phyloP scores from a whole-genome alignment of 2,888 invertebrate species.

The Dusona sp. region DNA sequence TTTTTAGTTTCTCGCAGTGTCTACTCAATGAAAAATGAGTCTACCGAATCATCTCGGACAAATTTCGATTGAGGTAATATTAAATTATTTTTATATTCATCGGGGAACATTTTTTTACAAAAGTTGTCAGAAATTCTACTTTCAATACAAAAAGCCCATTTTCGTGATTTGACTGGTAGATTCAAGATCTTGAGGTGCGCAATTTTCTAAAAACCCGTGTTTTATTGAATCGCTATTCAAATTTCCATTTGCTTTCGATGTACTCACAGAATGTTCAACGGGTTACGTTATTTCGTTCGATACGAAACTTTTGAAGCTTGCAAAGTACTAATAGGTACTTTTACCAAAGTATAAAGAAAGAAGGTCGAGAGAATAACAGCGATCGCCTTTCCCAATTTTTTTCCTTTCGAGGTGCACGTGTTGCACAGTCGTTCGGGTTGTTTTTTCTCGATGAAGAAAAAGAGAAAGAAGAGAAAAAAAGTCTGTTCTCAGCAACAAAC shows the following conservation, averaged over 20 bases:
- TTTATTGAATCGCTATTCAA: neutral
- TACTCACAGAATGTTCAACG: neutral
- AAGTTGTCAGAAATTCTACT: neutral
- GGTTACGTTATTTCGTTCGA: neutral
- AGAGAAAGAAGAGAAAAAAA: conserved; percentile 18
- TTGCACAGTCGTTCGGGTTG: conserved; percentile 42
- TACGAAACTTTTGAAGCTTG: neutral
- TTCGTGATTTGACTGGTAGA: neutral
- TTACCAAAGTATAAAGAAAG: neutral
- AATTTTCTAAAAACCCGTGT: neutral
- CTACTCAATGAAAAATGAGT: neutral
- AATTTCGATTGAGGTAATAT: neutral
- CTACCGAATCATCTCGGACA: neutral
- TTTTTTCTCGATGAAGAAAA: conserved; percentile 14
- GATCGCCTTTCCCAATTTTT: conserved; percentile 26
- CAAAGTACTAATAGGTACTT: conserved; percentile 22
- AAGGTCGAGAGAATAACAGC: conserved; percentile 14
- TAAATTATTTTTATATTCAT: neutral
- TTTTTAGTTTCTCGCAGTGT: too few relatives aligned
- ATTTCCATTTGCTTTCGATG: neutral
- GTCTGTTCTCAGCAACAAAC: conserved; percentile 56
- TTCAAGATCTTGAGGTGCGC: neutral
- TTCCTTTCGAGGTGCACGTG: conserved; percentile 39
- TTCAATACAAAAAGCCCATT: neutral
- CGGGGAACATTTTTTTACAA: neutral